phyloP scores from a whole-genome alignment of 2,888 invertebrate genomes.

The Zonitis immaculata region DNA sequence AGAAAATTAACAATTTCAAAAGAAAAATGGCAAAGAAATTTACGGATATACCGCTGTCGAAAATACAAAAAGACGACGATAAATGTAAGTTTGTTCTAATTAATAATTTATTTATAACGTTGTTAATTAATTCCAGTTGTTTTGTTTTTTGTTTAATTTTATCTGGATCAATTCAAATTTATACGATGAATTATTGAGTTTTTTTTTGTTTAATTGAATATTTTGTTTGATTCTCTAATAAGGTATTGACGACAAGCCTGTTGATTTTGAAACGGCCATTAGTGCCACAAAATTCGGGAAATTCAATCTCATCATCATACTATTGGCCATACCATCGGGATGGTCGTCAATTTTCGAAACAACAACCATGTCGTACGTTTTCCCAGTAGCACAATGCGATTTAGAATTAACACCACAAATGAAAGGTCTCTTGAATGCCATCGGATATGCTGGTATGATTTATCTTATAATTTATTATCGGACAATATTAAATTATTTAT shows the following conservation, averaged over 20 bases:
- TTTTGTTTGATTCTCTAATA: no score
- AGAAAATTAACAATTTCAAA: no score
- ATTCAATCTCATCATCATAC: constrained; percentile 59
- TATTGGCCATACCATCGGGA: constrained; percentile 60
- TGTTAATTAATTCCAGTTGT: no score
- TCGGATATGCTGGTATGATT: constrained; percentile 56
- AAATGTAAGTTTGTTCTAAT: no score
- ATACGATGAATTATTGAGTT: neutral
- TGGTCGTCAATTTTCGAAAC: constrained; percentile 68
- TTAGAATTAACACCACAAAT: constrained; percentile 61
- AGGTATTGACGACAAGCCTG: constrained; percentile 34
- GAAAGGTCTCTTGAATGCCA: constrained; percentile 67
- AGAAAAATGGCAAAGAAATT: no score
- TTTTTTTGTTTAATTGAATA: no score
- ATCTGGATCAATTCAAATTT: neutral
- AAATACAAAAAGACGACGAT: no score
- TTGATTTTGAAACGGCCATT: constrained; percentile 70
- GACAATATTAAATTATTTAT: neutral
- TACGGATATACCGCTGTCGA: no score
- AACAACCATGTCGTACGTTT: constrained; percentile 66
- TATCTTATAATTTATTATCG: no score
- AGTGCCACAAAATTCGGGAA: constrained; percentile 64
- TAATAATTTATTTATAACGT: no score
- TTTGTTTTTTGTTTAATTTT: no score
- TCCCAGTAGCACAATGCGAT: constrained; percentile 72